phyloP scores from a whole-genome alignment of 2,113 vertebrate genomes.

The Chlorodrepanis virens region DNA sequence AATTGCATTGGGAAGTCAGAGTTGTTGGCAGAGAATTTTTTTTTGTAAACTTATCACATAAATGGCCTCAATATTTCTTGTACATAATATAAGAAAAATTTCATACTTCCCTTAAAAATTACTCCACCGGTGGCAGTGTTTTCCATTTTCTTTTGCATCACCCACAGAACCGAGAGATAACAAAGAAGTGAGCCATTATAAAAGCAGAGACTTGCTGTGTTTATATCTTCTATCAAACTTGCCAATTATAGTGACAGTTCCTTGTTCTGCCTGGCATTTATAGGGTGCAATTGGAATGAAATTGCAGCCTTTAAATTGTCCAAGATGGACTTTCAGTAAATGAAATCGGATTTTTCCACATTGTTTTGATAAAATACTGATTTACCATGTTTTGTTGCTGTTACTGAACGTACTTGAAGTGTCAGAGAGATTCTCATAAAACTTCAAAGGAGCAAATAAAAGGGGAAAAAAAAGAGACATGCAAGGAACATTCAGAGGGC shows the following conservation, averaged over 20 bases:
- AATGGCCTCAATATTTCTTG: neutral
- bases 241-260: neutral
- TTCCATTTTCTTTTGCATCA: neutral
- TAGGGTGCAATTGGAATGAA: neutral
- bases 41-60: neutral
- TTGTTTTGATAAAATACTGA: constrained; percentile 29
- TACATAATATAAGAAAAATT: neutral
- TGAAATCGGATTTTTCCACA: neutral
- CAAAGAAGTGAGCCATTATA: neutral
- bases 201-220: neutral
- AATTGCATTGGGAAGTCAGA: neutral
- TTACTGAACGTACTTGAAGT: neutral
- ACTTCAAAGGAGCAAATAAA: constrained; percentile 6
- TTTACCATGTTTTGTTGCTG: neutral
- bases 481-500: neutral
- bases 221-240: neutral
- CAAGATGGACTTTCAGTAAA: neutral
- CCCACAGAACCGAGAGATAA: neutral
- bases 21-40: neutral
- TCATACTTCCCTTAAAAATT: neutral
- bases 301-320: neutral
- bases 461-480: neutral
- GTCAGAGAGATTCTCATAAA: neutral
- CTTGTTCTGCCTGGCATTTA: constrained; percentile 2
- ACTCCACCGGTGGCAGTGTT: neutral